Base-by-base conservation (phyloP, 2,888 invertebrate genomes). In the Agrenia bidenticulata region DNA sequence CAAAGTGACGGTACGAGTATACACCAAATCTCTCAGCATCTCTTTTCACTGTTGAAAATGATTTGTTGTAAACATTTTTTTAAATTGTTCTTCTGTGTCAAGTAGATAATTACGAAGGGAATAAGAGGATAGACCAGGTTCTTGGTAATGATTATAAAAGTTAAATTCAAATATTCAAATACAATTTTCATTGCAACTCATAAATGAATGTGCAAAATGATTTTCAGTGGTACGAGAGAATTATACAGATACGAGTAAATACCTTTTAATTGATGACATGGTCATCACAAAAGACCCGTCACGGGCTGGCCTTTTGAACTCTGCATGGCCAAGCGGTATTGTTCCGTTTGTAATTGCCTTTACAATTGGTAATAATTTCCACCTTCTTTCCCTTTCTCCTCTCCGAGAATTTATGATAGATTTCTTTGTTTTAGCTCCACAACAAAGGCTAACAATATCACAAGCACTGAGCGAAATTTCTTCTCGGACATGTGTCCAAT, bases 181-280 rank as follows among this genome's bases (percentile, higher is more conserved):
- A n/a, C n/a, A n/a, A n/a, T n/a, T n/a, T n/a, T n/a, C n/a, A n/a
- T n/a, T n/a, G n/a, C n/a, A n/a, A n/a, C n/a, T n/a, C n/a, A n/a
- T n/a, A n/a, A n/a, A n/a, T n/a, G n/a, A n/a, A n/a, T n/a, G n/a
- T n/a, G n/a, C n/a, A n/a, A n/a, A n/a, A n/a, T 50, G n/a, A 23
- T 53, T 23, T 5, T 19, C 19, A 69, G 66, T 55, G n/a, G 60
- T 62, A 17, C 26, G 26, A 13, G 62, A 59, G 5, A 27, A 61
- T n/a, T 39, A 51, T 24, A 64, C 66, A 15, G 66, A 68, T 39
- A 66, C 64, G 4, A 39, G 27, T 2, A 55, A 59, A 9, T 70
- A 67, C 39, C 2, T 60, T 11, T 63, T 66, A 0, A 45, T 68
- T 13, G 70, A 70, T 27, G 70, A 70, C 49, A 70, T 70, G 70